Evolutionary conservation across 2,113 vertebrate genomes (phyloP).

Genomic region (Limnothrissa miodon): DNA sequence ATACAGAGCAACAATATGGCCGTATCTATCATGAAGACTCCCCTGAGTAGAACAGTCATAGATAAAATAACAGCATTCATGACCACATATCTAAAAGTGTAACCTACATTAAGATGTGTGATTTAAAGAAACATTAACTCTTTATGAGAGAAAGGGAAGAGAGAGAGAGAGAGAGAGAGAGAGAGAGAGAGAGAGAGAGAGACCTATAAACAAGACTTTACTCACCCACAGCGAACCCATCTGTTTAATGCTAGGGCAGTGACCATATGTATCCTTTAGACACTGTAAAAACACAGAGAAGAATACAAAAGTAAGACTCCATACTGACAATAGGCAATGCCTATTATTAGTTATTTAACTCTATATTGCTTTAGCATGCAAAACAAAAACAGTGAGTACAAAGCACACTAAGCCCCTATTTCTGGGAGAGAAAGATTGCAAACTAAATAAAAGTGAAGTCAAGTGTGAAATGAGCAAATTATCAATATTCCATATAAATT

Average conservation of each 20-base stretch:
- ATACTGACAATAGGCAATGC: neutral
- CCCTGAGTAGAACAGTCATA: slow-evolving; percentile 65
- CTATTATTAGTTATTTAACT: neutral
- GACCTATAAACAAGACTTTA: neutral
- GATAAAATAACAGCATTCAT: neutral
- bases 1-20: slow-evolving; percentile 90
- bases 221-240: slow-evolving; percentile 49
- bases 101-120: neutral
- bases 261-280: slow-evolving; percentile 42
- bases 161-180: too few species aligned
- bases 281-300: slow-evolving; percentile 22
- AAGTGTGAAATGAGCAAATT: too few species aligned
- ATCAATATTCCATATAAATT: too few species aligned
- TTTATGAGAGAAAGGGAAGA: too few species aligned
- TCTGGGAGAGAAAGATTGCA: neutral
- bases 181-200: neutral
- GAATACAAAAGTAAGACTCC: neutral
- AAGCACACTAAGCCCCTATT: neutral
- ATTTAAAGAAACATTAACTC: too few species aligned
- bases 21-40: slow-evolving; percentile 88
- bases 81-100: neutral
- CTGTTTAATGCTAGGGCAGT: slow-evolving; percentile 39
- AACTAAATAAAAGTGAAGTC: too few species aligned
- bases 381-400: neutral
- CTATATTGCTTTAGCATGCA: too few species aligned